phyloP scores from a whole-genome alignment of 2,113 vertebrate species.

The Oophaga pumilio region DNA sequence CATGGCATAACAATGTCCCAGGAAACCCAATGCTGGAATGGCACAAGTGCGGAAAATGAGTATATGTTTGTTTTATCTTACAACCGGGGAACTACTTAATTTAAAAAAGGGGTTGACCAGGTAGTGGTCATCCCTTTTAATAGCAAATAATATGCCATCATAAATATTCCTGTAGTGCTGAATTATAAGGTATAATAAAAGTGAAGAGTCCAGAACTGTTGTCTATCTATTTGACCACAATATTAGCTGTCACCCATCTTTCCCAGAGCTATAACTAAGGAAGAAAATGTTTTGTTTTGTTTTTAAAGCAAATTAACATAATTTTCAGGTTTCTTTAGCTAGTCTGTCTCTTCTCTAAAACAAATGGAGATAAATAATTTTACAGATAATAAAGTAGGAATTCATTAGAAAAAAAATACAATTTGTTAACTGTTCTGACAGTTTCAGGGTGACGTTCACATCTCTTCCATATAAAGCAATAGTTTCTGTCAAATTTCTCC shows the following conservation, averaged over 20 bases:
- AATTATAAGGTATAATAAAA: neutral
- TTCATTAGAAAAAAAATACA: neutral
- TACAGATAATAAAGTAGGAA: neutral
- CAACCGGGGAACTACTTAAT: too few species aligned
- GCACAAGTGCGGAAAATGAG: too few species aligned
- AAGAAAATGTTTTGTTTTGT: neutral
- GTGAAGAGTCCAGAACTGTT: neutral
- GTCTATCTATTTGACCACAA: neutral
- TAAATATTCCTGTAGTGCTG: neutral
- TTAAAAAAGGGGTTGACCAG: too few species aligned
- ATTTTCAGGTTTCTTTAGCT: neutral
- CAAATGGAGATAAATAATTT: neutral
- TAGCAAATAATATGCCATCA: too few species aligned
- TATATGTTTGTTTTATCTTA: too few species aligned
- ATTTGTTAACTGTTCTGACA: neutral
- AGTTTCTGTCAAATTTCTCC: neutral
- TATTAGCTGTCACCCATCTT: neutral
- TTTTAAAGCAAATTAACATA: neutral
- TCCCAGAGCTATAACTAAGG: neutral
- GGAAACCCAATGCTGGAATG: too few species aligned
- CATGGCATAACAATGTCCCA: too few species aligned
- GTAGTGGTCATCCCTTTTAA: too few species aligned
- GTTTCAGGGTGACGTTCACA: neutral
- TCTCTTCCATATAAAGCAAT: neutral
- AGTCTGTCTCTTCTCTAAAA: neutral